Evolutionary conservation across 2,113 vertebrate genomes (phyloP).

Genomic region (Emydura subglobosa): DNA sequence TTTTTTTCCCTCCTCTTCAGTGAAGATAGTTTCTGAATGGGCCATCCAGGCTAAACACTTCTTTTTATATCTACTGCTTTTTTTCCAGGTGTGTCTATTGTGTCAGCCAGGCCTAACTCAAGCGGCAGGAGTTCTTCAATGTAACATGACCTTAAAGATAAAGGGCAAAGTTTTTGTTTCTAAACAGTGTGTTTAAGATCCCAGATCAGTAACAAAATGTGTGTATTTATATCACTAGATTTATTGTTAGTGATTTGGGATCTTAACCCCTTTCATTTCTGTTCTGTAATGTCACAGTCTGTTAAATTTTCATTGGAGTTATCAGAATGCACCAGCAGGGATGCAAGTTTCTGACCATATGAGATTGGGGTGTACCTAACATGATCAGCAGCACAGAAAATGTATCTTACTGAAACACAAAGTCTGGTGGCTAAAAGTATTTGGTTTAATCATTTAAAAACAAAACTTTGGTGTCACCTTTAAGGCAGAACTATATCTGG

Average conservation of each 20-base stretch:
- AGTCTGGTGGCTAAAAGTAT: conserved; percentile 11
- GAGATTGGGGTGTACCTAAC: not conserved
- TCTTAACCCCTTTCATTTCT: not conserved
- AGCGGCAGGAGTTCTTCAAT: conserved; percentile 8
- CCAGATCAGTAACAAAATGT: not conserved
- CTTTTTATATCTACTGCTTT: conserved; percentile 41
- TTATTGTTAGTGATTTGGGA: not conserved
- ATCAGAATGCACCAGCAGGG: not conserved
- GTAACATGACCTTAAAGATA: not conserved
- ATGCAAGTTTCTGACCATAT: not conserved
- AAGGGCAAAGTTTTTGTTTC: conserved; percentile 27
- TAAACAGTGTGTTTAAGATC: not conserved
- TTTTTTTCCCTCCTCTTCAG: conserved; percentile 51
- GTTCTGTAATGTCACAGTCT: conserved; percentile 17
- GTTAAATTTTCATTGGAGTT: conserved; percentile 5
- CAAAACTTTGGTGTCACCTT: conserved; percentile 27
- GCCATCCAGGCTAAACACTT: conserved; percentile 15
- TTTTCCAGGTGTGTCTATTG: conserved; percentile 50
- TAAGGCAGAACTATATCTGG: conserved; percentile 57
- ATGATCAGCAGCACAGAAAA: not conserved
- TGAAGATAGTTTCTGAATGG: conserved; percentile 49
- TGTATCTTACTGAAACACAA: not conserved
- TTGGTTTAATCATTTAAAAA: conserved; percentile 1
- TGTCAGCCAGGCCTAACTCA: conserved; percentile 30
- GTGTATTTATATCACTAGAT: conserved; percentile 2